Conservation (phyloP, 2,797 vertebrate genomes). For the Microctenopoma lineatum region DNA sequence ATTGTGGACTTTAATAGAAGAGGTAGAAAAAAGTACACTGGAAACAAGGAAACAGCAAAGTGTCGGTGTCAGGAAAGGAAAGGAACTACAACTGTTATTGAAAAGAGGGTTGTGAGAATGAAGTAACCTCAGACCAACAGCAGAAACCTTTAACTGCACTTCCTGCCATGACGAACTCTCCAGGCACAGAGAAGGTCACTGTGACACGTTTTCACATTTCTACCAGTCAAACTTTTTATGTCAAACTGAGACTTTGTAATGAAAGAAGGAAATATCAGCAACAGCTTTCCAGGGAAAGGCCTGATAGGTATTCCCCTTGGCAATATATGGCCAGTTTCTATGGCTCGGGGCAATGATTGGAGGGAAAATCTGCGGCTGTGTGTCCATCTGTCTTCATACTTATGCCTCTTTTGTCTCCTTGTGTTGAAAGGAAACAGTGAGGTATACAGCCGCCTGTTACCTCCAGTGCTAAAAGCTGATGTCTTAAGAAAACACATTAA, state of each 20-base stretch:
- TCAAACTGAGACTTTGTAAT: conserved; percentile 44
- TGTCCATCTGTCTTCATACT: conserved; percentile 35
- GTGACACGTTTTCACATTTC: conserved; percentile 39
- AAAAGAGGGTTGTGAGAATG: neutral
- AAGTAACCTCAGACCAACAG: neutral
- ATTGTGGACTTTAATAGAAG: too few relatives aligned
- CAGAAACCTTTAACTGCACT: neutral
- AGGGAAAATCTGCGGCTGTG: conserved; percentile 14
- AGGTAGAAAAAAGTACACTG: too few relatives aligned
- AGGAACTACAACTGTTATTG: neutral
- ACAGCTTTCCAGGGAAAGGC: conserved; percentile 6
- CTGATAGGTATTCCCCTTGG: conserved; percentile 26
- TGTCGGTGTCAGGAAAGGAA: neutral
- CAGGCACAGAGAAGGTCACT: conserved; percentile 42
- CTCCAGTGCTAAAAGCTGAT: conserved; percentile 34
- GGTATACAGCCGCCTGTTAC: conserved; percentile 13
- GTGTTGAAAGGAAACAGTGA: conserved; percentile 35
- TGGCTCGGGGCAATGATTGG: conserved; percentile 29
- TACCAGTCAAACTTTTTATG: conserved; percentile 16
- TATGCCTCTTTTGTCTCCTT: conserved; percentile 33
- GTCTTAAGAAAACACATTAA: conserved; percentile 28
- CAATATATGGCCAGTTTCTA: neutral
- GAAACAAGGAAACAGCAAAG: too few relatives aligned
- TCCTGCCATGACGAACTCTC: conserved; percentile 1
- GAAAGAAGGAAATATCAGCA: conserved; percentile 28